Conservation (phyloP, 2,113 vertebrate genomes). For the Paratilapia polleni region DNA sequence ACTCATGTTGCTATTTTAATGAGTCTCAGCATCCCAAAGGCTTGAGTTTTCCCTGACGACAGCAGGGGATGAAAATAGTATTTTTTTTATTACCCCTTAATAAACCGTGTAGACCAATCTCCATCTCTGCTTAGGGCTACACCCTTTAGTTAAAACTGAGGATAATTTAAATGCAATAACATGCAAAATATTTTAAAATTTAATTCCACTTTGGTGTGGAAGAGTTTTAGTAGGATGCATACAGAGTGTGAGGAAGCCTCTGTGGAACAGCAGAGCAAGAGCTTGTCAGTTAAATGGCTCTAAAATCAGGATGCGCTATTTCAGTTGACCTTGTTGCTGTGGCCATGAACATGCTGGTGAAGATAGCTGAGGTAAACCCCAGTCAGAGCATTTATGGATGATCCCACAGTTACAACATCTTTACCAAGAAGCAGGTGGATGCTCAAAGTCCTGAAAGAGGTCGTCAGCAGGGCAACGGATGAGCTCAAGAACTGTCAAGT, state of each 20-base stretch:
- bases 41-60: not conserved
- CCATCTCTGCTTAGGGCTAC: not conserved
- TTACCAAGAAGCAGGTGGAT: not conserved
- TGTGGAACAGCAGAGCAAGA: not conserved
- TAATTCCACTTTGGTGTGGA: not conserved
- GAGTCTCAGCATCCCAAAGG: not conserved
- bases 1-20: not conserved
- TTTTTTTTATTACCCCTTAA: not conserved
- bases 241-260: not conserved
- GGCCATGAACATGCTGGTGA: not conserved
- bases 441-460: not conserved
- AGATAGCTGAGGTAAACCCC: rapidly evolving
- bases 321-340: not conserved
- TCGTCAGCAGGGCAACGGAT: not conserved
- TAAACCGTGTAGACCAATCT: not conserved
- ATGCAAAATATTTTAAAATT: not conserved
- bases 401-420: not conserved
- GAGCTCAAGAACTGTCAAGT: not conserved
- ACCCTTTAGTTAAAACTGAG: not conserved
- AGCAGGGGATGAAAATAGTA: not conserved
- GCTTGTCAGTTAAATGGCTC: not conserved
- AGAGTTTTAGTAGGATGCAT: not conserved
- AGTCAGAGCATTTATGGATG: not conserved
- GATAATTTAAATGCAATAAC: not conserved
- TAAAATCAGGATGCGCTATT: not conserved